Evolutionary conservation across 2,888 invertebrate species (phyloP), one percentile per base, ranked within the genome.

Genomic region (Frankliniella intonsa): DNA sequence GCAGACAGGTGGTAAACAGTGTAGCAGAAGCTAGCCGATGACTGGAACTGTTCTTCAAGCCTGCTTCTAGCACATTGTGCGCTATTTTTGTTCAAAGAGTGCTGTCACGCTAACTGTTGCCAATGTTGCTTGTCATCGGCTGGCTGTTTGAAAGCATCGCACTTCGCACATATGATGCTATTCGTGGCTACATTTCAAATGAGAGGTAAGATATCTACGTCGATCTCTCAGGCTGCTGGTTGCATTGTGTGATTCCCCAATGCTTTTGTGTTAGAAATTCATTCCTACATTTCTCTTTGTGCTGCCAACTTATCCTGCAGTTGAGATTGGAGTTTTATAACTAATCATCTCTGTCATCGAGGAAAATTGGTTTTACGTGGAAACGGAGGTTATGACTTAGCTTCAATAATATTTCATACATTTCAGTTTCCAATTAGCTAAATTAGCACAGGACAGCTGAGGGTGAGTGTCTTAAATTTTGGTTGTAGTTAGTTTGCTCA

Each of bases 1-100:
- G 69, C 25, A 25, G 25, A 76, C 69, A 76, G 69, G 69, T 76
- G 25, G 69, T 76, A 76, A 76, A 76, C 69, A 76, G 19, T 19
- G 55, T 25, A 76, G 69, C 69, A 76, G 69, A 76, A 76, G 69
- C 25, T 7, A 22, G 12, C 25, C 11, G 25, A 76, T 76, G 69
- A 76, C 69, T 76, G 69, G 69, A 25, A 69, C n/a, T 69, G 69
- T 69, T 76, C 22, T 19, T 14, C 22, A 12, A 25, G 25, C 12
- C 25, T 25, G 9, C 22, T 76, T 25, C 10, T 12, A 12, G 8
- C 9, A 22, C 3, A 8, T 76, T 76, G 7, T 76, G 22, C 12
- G 22, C 12, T n/a, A 25, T 76, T 5, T 76, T 22, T 12, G n/a
- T 22, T 76, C 12, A 2, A 25, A 10, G 10, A 12, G 1, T 9